These are phyloP conservation scores for Hirtodrosophila confusa DNA, from an alignment of 2,888 invertebrate genomes.

Conservation along the genomic window DNA sequence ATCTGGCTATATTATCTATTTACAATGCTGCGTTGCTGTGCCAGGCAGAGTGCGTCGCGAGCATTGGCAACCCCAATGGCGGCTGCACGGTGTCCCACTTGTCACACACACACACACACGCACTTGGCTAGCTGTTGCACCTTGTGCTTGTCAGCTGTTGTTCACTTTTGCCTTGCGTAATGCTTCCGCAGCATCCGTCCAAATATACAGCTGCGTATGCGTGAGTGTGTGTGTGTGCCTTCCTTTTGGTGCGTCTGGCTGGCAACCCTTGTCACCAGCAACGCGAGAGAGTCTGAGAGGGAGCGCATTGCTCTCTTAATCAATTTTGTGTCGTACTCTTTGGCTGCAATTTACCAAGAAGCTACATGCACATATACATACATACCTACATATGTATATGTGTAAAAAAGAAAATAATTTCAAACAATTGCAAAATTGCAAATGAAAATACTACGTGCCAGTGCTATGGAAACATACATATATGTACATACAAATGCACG, in stretches of 20 bases:
- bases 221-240: conserved; percentile 1
- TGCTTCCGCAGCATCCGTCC: conserved; percentile 62
- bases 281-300: conserved; percentile 5
- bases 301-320: conserved; percentile 29
- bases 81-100: conserved; percentile 60
- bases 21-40: conserved; percentile 43
- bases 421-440: conserved; percentile 66
- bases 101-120: conserved; percentile 29
- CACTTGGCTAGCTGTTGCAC: conserved; percentile 51
- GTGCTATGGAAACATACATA: conserved; percentile 51
- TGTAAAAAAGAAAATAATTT: conserved; percentile 57
- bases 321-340: conserved; percentile 13
- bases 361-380: conserved; percentile 6
- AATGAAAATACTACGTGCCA: conserved; percentile 61
- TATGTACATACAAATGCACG: not conserved
- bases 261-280: conserved; percentile 37
- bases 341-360: conserved; percentile 42
- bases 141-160: conserved; percentile 62
- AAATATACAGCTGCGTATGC: conserved; percentile 10
- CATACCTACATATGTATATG: conserved; percentile 1
- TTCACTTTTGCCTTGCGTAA: conserved; percentile 58
- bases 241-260: conserved; percentile 18
- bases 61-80: conserved; percentile 46
- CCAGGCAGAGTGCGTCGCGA: conserved; percentile 66
- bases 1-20: conserved; percentile 62